These are phyloP conservation scores for Eupithecia vulgata DNA, from an alignment of 2,888 invertebrate genomes.

Conservation along the genomic window DNA sequence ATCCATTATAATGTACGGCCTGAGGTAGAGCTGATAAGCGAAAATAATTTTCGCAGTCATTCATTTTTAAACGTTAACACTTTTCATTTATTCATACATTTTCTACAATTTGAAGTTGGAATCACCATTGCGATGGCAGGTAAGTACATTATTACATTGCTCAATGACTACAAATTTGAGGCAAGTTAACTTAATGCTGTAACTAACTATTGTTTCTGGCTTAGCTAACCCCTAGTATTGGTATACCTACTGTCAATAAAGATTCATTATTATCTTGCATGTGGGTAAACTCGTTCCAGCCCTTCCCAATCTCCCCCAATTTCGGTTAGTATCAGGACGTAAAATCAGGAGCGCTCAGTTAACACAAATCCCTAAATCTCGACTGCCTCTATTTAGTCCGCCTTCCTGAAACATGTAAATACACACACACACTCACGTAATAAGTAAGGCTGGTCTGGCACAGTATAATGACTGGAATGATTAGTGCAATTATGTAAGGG, in stretches of 20 bases:
- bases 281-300: slow-evolving; percentile 27
- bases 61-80: slow-evolving; percentile 33
- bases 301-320: slow-evolving; percentile 31
- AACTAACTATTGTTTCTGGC: neutral
- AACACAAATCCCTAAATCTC: slow-evolving; percentile 35
- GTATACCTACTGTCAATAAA: slow-evolving; percentile 22
- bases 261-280: slow-evolving; percentile 35
- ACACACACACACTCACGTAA: neutral
- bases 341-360: slow-evolving; percentile 36
- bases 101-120: neutral
- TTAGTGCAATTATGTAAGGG: slow-evolving; percentile 30
- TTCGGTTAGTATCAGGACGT: slow-evolving; percentile 34
- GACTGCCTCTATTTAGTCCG: slow-evolving; percentile 24
- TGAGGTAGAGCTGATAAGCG: slow-evolving; percentile 58
- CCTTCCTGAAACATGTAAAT: slow-evolving; percentile 22
- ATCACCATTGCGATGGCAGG: neutral
- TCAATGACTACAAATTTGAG: neutral
- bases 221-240: slow-evolving; percentile 13
- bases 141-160: neutral
- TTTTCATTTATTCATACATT: neutral
- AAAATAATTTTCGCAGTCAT: slow-evolving; percentile 36
- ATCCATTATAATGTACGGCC: slow-evolving; percentile 60
- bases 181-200: neutral
- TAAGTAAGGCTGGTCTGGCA: slow-evolving; percentile 6
- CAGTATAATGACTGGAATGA: slow-evolving; percentile 28